Evolutionary conservation across 2,797 vertebrate species (phyloP), one percentile per base, ranked within the genome.

Genomic region (Apogon talboti): DNA sequence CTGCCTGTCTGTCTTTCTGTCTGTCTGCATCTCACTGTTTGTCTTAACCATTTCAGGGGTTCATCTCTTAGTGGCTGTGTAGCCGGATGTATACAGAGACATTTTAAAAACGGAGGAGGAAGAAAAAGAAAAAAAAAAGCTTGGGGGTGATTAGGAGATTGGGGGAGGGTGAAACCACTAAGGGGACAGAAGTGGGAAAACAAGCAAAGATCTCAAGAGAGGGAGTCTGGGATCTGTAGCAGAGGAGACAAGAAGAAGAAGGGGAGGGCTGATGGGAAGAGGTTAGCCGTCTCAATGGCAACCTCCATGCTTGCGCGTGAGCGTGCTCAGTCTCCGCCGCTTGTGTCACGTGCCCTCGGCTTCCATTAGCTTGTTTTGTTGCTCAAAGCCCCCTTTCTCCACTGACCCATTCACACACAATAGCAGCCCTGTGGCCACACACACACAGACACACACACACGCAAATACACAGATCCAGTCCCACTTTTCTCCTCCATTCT

Each of bases 291-390:
- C 83, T 89, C 75, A 74, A 66, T 88, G 67, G 67, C 52, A 72
- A 37, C 71, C 55, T 70, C 37, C 33, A 8, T 63, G 63, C 58
- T 45, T 81, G 73, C 59, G 62, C 48, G 48, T n/a, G 57, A 46
- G 56, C 14, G 40, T 49, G 60, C 64, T 46, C 46, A 6, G 41
- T 50, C 37, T 46, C 71, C 4, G 3, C 64, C 35, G 50, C 52
- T 74, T 52, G 45, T 1, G 60, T 93, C 89, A 92, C 83, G 71
- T 92, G 90, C 70, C 83, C 71, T 76, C 3, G n/a, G 76, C 87
- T 77, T 89, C 91, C 88, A 92, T 92, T 92, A 92, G 92, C 88
- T 93, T 91, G 88, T 92, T 91, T 91, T 90, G 91, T 90, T 87
- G 85, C 92, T 92, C 87, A 92, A 90, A 92, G 90, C 89, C 79